Base-by-base conservation (phyloP, 2,888 invertebrate genomes). In the Caenorhabditis doughertyi region DNA sequence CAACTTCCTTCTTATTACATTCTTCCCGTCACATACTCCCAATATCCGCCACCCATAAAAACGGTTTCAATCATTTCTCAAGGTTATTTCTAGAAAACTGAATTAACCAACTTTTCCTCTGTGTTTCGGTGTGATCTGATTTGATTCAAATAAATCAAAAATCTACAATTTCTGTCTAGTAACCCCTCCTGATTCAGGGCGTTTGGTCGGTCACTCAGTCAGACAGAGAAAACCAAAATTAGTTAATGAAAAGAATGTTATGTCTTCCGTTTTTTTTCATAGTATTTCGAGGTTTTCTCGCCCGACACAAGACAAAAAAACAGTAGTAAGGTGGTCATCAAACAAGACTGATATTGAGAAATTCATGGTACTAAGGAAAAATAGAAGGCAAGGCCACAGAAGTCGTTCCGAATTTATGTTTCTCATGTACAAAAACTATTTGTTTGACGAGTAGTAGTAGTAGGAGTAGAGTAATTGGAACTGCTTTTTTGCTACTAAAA, bases 351-450 rank as follows among this genome's bases (percentile, higher is more conserved):
- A 77, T 77, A 77, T 49, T 47, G 60, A 11, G 29, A 65, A 32
- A 68, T 68, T 32, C 29, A 49, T 55, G 53, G 68, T 62, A 67
- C 60, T 49, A 58, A 27, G 39, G 51, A 25, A 49, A 58, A 47
- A 47, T 64, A 32, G 51, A 65, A 65, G 35, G 29, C 77, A 77
- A 77, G 77, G 77, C 60, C 77, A 77, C 62, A 27, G 60, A 68
- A 77, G 68, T 77, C 68, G 53, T 77, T 77, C 68, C 62, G 62
- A 76, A 77, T 77, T 77, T 62, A 77, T 77, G 68, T 77, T 70
- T 62, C 32, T 53, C 76, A 51, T 65, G 58, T 49, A 27, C 49
- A 23, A 67, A 68, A 68, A 68, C 60, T 35, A 51, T 55, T 68
- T 62, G 53, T 58, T 62, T 49, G 76, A 67, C 60, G 51, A 76